Percentiles rank a stretch among this genome's conserved stretches.
phyloP scores from a whole-genome alignment of 2,797 vertebrate genomes.

The Leucoraja ocellata region DNA sequence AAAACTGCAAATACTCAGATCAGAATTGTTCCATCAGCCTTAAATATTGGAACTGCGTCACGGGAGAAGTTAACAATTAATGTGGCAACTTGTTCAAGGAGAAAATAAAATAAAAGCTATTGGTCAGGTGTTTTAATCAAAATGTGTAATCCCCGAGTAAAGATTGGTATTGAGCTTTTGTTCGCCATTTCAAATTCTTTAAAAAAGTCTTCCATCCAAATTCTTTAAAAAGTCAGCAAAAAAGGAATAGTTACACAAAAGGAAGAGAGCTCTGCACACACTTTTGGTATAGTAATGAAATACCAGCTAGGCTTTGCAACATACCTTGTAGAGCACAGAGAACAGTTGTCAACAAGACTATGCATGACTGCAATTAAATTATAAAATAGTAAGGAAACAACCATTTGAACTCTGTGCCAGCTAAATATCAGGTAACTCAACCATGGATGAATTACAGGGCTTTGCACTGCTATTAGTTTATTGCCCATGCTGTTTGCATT shows the following conservation, averaged over 20 bases:
- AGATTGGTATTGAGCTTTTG: background rate
- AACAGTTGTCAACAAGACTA: conserved; percentile 56
- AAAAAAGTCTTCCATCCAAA: too few species aligned
- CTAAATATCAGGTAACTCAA: conserved; percentile 56
- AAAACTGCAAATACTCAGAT: background rate
- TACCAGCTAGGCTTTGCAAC: conserved; percentile 46
- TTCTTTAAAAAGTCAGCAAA: too few species aligned
- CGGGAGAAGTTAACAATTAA: background rate
- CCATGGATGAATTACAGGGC: conserved; percentile 52
- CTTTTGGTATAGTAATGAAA: conserved; percentile 43
- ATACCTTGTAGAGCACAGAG: conserved; percentile 48
- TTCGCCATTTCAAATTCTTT: background rate
- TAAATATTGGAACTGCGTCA: too few species aligned
- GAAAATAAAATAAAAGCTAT: background rate
- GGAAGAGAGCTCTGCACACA: conserved; percentile 43
- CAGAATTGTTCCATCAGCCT: too few species aligned
- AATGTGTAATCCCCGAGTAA: background rate
- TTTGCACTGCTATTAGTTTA: conserved; percentile 54
- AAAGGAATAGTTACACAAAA: conserved; percentile 3
- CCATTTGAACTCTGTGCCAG: conserved; percentile 53
- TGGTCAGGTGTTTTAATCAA: background rate
- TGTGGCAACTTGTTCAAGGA: background rate
- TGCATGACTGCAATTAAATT: conserved; percentile 53
- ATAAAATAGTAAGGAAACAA: conserved; percentile 50
- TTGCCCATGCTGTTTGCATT: conserved; percentile 48